Conservation (phyloP, 2,888 invertebrate species). For the Trilocha varians region DNA sequence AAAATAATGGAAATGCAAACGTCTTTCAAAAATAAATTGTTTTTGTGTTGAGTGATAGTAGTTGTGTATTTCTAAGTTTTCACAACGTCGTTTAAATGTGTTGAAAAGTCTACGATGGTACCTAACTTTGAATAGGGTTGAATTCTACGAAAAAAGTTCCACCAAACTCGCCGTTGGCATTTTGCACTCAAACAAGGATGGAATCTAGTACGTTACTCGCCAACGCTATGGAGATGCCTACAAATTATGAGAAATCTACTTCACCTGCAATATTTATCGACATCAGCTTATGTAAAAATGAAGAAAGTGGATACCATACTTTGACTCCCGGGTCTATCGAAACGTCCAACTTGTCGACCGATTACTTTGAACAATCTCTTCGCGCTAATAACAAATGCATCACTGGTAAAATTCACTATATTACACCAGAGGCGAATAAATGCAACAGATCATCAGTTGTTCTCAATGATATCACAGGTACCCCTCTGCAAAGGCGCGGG, state of each 20-base stretch:
- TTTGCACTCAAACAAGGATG: slow-evolving; percentile 9
- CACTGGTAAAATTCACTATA: slow-evolving; percentile 31
- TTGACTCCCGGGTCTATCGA: slow-evolving; percentile 54
- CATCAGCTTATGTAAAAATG: slow-evolving; percentile 38
- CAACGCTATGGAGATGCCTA: slow-evolving; percentile 43
- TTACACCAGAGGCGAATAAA: slow-evolving; percentile 30
- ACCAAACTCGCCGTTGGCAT: slow-evolving; percentile 7
- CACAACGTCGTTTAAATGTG: neutral
- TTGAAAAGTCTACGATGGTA: neutral
- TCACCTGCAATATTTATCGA: slow-evolving; percentile 35
- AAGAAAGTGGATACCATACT: slow-evolving; percentile 65
- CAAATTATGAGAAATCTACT: slow-evolving; percentile 35
- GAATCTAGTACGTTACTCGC: slow-evolving; percentile 1
- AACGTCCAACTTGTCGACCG: slow-evolving; percentile 40
- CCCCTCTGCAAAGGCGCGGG: slow-evolving; percentile 41
- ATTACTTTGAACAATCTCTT: slow-evolving; percentile 34
- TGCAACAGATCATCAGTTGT: slow-evolving; percentile 9
- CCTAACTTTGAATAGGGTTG: neutral
- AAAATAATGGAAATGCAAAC: no score
- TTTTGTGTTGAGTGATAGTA: neutral
- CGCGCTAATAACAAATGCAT: slow-evolving; percentile 28
- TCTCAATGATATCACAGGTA: slow-evolving; percentile 21
- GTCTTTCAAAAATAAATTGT: neutral
- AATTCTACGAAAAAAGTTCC: neutral
- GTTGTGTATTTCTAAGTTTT: neutral